Evolutionary conservation across 1,140 invertebrate genomes (phyloP).

Genomic region (Acromyrmex heyeri): DNA sequence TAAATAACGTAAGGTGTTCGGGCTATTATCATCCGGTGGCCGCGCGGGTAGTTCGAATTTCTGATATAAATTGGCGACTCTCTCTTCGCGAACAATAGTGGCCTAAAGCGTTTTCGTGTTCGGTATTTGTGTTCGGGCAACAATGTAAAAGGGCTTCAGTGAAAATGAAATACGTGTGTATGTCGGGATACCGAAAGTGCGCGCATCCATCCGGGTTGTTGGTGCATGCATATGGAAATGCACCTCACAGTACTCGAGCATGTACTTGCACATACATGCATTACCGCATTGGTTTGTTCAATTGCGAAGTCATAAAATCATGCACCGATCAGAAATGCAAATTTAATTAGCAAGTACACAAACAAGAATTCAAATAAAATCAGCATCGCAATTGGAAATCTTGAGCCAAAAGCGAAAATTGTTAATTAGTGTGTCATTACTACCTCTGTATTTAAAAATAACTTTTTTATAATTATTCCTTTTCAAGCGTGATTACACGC

Average conservation of each 20-base stretch:
- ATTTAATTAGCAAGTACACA: conserved; percentile 58
- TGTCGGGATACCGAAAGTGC: conserved; percentile 38
- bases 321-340: conserved; percentile 59
- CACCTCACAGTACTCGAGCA: neutral
- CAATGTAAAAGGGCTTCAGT: conserved; percentile 51
- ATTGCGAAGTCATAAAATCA: conserved; percentile 64
- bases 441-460: neutral
- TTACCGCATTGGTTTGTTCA: conserved; percentile 31
- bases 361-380: neutral
- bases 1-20: conserved; percentile 53
- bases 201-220: conserved; percentile 21
- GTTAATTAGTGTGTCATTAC: neutral
- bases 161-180: conserved; percentile 28
- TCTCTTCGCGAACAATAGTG: conserved; percentile 37
- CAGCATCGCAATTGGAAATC: no score
- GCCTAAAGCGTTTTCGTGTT: conserved; percentile 56
- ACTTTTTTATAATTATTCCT: neutral
- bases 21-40: conserved; percentile 16
- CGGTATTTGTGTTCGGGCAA: conserved; percentile 38
- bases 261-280: neutral
- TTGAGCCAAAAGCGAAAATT: neutral
- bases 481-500: neutral
- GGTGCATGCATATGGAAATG: conserved; percentile 53
- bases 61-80: conserved; percentile 56
- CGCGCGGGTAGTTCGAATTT: conserved; percentile 13